Conservation (phyloP, 2,113 vertebrate species). For the Helogale parvula region DNA sequence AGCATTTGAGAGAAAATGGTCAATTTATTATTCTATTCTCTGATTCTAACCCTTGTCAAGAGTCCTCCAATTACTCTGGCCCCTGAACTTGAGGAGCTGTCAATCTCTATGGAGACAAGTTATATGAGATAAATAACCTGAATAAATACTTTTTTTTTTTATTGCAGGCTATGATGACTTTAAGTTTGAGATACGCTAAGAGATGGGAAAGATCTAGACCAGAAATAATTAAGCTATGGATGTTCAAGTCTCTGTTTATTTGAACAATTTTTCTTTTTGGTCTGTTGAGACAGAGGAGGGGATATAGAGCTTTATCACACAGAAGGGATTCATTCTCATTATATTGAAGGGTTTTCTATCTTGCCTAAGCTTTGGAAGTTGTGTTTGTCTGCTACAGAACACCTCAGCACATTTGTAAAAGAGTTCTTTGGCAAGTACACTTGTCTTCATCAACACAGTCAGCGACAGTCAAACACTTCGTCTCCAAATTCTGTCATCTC, state of each 20-base stretch:
- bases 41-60: not conserved
- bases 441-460: slow-evolving; percentile 65
- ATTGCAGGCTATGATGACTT: not conserved
- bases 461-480: not conserved
- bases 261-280: not conserved
- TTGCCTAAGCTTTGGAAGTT: not conserved
- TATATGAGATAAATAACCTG: not conserved
- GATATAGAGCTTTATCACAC: not conserved
- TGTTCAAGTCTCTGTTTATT: not conserved
- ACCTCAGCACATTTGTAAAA: slow-evolving; percentile 60
- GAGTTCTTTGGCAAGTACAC: slow-evolving; percentile 40
- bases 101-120: not conserved
- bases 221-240: not conserved
- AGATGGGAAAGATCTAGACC: not conserved
- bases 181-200: not conserved
- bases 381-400: not conserved
- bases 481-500: not conserved
- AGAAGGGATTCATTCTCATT: slow-evolving; percentile 46
- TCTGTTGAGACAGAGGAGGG: not conserved
- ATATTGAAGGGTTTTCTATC: slow-evolving; percentile 38
- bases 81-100: not conserved
- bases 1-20: accelerated
- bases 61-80: not conserved
- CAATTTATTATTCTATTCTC: not conserved
- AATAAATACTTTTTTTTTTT: not conserved